These are phyloP conservation scores for Dipodomys spectabilis DNA, from an alignment of 2,113 vertebrate species.

Conservation along the genomic window DNA sequence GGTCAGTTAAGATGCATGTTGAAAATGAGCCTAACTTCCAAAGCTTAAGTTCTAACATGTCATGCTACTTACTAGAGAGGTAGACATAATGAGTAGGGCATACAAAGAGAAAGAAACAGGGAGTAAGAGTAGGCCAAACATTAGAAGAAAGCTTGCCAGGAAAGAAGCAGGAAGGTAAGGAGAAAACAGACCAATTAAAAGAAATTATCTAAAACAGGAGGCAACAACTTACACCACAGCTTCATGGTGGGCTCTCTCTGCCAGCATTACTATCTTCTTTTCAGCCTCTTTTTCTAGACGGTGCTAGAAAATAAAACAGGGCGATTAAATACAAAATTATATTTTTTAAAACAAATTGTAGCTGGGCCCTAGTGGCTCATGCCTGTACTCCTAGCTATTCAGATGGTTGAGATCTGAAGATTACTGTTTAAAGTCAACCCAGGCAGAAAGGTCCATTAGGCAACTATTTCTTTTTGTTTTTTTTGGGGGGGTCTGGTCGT, in stretches of 20 bases:
- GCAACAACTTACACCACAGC: constrained; percentile 88
- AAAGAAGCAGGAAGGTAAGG: background rate
- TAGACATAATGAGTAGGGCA: background rate
- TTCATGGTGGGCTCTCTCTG: constrained; percentile 89
- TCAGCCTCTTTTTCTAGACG: constrained; percentile 90
- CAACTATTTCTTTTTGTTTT: too few relatives aligned
- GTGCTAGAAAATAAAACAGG: constrained; percentile 82
- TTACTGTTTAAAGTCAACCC: too few relatives aligned
- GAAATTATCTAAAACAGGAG: background rate
- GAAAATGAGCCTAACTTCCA: constrained; percentile 37
- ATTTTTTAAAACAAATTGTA: constrained; percentile 11
- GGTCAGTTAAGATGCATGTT: background rate
- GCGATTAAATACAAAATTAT: background rate
- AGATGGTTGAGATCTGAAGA: too few relatives aligned
- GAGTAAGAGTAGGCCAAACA: background rate
- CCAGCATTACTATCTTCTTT: constrained; percentile 86
- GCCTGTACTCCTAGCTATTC: too few relatives aligned
- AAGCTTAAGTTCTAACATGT: background rate
- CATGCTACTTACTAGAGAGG: background rate
- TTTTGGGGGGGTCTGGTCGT: too few relatives aligned
- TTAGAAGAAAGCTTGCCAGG: constrained; percentile 4
- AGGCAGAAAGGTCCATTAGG: too few relatives aligned
- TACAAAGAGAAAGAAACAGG: constrained; percentile 23
- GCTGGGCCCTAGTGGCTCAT: too few relatives aligned
- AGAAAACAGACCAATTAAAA: constrained; percentile 1